Percentiles rank a stretch among this genome's conserved stretches.
Conservation (phyloP, 2,888 invertebrate species). For the Thalpophila matura region DNA sequence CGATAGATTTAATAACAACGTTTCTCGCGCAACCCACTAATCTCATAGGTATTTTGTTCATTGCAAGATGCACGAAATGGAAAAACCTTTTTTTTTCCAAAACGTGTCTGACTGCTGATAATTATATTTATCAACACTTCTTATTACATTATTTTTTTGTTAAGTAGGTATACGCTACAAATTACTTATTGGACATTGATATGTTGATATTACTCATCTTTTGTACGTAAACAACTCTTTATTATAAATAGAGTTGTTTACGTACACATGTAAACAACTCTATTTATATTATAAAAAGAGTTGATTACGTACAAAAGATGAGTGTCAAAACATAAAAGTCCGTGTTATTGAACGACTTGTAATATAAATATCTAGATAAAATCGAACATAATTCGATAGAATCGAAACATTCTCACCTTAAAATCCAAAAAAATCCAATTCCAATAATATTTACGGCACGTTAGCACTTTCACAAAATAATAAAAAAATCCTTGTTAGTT, state of each 20-base stretch:
- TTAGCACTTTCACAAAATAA: conserved; percentile 56
- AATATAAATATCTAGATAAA: background rate
- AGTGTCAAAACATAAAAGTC: background rate
- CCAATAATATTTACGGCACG: conserved; percentile 39
- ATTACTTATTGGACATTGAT: conserved; percentile 2
- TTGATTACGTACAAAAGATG: no score
- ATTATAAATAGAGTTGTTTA: no score
- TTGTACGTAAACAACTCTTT: conserved; percentile 34
- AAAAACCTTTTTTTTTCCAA: background rate
- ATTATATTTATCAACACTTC: background rate
- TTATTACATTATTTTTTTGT: no score
- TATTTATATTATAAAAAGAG: no score
- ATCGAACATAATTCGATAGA: background rate
- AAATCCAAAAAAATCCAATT: conserved; percentile 49
- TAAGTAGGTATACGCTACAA: no score
- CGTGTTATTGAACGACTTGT: background rate
- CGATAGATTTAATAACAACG: background rate
- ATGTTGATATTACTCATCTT: background rate
- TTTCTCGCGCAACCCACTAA: background rate
- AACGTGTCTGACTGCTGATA: background rate
- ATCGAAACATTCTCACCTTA: conserved; percentile 49
- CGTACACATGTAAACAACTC: conserved; percentile 1
- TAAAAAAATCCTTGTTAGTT: conserved; percentile 20
- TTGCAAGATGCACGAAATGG: background rate
- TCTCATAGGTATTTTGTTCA: background rate